Base-by-base conservation (phyloP, 1,140 invertebrate genomes). In the Drosophila serrata region DNA sequence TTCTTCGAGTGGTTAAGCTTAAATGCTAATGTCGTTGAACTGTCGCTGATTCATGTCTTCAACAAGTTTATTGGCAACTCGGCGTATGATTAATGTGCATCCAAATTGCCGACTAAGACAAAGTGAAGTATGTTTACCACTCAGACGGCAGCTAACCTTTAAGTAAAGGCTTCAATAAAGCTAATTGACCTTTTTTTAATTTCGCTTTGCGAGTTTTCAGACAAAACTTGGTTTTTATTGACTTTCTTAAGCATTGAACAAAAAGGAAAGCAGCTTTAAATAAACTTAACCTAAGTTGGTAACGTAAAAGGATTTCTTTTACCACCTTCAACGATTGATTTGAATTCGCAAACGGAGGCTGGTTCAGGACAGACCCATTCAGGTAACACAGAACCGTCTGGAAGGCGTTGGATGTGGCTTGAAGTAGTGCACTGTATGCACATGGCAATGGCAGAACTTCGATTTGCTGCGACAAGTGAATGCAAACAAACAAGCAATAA, bases 401-500 rank as follows among this genome's bases (percentile, higher is more conserved):
- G 8, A 24, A n/a, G 19, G 19, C 51, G 13, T 13, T 53, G 31
- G 33, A 35, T 13, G 19, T 17, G 19, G 31, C 5, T 9, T 12
- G 22, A 15, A 39, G 13, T 7, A 1, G 46, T 49, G 15, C 48
- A 43, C 9, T 59, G 65, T 79, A 62, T 79, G 69, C 75, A 65
- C 56, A 69, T 58, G 61, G 62, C 61, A 35, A 27, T 11, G 65
- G 42, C 33, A 48, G 51, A 40, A 49, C n/a, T 51, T 73, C 68
- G 70, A 74, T 74, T 74, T 74, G 68, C 73, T 62, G 22, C 56
- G 57, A 78, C 57, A 78, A 46, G 37, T 57, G 61, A 84, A 72
- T 65, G 84, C 84, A 87, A 87, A 84, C 84, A 87, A 87, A 87
- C 79, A 87, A 81, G 84, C 84, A 87, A 88, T 88, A 84, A 80